phyloP scores from a whole-genome alignment of 2,113 vertebrate genomes.

The Raja brachyura region DNA sequence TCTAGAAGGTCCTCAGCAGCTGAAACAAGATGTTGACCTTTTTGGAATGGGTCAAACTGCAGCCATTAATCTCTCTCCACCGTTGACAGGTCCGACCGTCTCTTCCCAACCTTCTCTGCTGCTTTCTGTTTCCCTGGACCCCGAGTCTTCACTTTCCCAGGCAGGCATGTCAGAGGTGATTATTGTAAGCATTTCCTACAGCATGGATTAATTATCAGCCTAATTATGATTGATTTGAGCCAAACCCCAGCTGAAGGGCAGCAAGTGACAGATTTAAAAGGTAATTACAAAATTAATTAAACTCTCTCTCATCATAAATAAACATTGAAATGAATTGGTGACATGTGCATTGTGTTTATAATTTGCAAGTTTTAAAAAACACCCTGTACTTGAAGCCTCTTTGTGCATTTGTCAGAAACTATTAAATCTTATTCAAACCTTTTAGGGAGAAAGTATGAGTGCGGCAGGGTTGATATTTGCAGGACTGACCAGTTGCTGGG shows the following conservation, averaged over 20 bases:
- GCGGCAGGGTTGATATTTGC: background rate
- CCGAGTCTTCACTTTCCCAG: background rate
- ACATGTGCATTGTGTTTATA: background rate
- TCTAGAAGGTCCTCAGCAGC: background rate
- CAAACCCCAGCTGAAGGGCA: background rate
- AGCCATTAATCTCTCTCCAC: background rate
- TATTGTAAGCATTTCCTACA: background rate
- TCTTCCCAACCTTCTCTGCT: background rate
- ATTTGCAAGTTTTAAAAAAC: background rate
- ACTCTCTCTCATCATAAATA: background rate
- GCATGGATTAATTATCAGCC: background rate
- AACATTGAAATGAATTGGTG: background rate
- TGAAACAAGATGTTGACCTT: background rate
- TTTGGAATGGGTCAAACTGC: too few species aligned
- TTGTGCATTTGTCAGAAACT: background rate
- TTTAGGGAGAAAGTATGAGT: background rate
- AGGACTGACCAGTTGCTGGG: background rate
- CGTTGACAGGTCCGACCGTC: background rate
- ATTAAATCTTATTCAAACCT: background rate
- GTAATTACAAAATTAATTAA: slow-evolving; percentile 6
- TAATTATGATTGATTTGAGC: slow-evolving; percentile 15
- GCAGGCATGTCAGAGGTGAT: background rate
- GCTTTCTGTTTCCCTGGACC: background rate
- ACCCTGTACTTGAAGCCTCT: background rate
- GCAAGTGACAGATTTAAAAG: background rate